Evolutionary conservation across 2,797 vertebrate species (phyloP), one percentile per base, ranked within the genome.

Genomic region (Parotocinclus haroldoi): DNA sequence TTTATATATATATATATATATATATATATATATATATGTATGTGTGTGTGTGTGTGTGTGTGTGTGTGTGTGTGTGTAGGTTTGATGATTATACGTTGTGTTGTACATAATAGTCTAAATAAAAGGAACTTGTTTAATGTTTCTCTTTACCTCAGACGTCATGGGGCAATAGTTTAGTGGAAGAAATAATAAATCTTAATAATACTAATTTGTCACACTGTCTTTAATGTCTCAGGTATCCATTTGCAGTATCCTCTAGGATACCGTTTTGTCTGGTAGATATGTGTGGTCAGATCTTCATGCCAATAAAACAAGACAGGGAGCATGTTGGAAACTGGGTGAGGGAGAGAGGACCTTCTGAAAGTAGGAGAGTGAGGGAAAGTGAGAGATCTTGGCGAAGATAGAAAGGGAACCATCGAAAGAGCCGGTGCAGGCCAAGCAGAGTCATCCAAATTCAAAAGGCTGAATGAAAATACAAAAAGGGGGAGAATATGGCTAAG

Each of bases 211-310:
- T 78, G 79, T 86, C 83, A 78, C 59, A 77, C 73, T 71, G 77
- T 77, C 74, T 82, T 80, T 84, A 81, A 74, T 7, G 49, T 66
- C 68, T 68, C 68, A 76, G 78, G 77, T 80, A 73, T 86, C 77
- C 65, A 66, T 81, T 76, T 81, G 79, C 82, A 79, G 73, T 57
- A 38, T 71, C 85, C 67, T 77, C 68, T 74, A 78, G 27, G 2
- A 72, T 72, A 66, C 66, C 58, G 63, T 72, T 74, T 74, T 58
- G 65, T 79, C 68, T 55, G 73, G 71, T 17, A 76, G 78, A 84
- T 77, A 74, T 71, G 39, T 63, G 59, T 75, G 71, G 68, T 75
- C 67, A 76, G 71, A 82, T 76, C 68, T 80, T 49, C 0, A 9
- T 69, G 73, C 75, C 76, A 84, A 79, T 77, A 62, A 46, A 64